A percentile compares a stretch with the other conserved stretches of the same genome.
Conservation (phyloP, 2,113 vertebrate genomes). For the Ctenodactylus gundi region DNA sequence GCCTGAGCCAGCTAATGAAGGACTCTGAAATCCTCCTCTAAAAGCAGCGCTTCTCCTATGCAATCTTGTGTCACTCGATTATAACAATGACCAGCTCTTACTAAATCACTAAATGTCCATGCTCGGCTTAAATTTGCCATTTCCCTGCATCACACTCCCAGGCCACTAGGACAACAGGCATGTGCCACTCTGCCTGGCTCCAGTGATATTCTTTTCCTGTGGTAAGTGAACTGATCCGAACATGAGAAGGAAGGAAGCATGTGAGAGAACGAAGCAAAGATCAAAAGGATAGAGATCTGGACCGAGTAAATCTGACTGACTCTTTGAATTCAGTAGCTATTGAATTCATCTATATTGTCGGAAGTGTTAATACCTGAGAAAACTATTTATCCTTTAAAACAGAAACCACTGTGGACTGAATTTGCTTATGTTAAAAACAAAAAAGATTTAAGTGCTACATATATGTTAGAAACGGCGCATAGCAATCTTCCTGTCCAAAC, state of each 20-base stretch:
- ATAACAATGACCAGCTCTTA: not conserved
- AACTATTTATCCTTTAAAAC: not conserved
- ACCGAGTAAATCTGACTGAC: too few relatives aligned
- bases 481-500: too few relatives aligned
- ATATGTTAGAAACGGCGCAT: too few relatives aligned
- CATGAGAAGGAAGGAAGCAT: not conserved
- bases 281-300: not conserved
- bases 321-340: not conserved
- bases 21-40: too few relatives aligned
- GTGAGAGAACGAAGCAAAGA: not conserved
- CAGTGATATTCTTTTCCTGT: not conserved
- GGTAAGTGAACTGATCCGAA: not conserved
- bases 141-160: too few relatives aligned
- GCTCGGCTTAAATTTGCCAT: not conserved
- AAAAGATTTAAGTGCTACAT: not conserved
- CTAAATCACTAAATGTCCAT: not conserved
- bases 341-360: not conserved
- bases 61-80: too few relatives aligned
- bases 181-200: not conserved
- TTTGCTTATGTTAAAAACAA: not conserved
- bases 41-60: too few relatives aligned
- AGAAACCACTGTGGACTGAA: not conserved
- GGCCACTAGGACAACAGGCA: not conserved
- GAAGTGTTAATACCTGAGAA: not conserved
- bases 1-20: too few relatives aligned